Evolutionary conservation across 2,113 vertebrate species (phyloP), one percentile per base, ranked within the genome.

Genomic region (Leucosticte australis): DNA sequence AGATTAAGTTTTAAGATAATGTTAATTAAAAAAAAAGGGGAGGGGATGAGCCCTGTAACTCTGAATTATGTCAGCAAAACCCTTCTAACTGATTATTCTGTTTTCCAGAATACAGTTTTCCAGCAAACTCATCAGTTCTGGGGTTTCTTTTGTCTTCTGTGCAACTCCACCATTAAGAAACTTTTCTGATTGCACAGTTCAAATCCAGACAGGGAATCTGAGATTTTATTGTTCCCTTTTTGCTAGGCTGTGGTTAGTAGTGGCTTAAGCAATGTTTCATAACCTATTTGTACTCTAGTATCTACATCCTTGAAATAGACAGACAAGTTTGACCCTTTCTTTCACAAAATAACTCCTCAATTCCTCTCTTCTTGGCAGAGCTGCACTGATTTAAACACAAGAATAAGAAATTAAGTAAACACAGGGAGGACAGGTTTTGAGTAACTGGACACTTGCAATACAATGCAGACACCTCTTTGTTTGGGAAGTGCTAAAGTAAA

Each of bases 191-290:
- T 84, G 74, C 53, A 62, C 24, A 76, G 41, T 50, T 76, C 62
- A 92, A 84, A 95, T 79, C 37, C 57, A 79, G 74, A 82, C 41
- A 89, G 53, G 46, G 81, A 91, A 67, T 71, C 62, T 53, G 57
- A 87, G 89, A 92, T 84, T 82, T 89, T 71, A 78, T 69, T 90
- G 59, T 95, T 97, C 87, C 81, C 83, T 62, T 95, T 92, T 62
- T 83, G 62, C 44, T 42, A 33, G 31, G 37, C 81, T 76, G 62
- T 12, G 46, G 87, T 92, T 95, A 85, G 49, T 50, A 92, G 87
- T 52, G 65, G 83, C 53, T 91, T 71, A 49, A 64, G 21, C 50
- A 85, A 89, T 55, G 70, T 83, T 94, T 71, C 53, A 69, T 53
- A 92, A 89, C 21, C 31, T 15, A 42, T 76, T 95, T 92, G 84